Evolutionary conservation across 1,140 invertebrate genomes (phyloP), one percentile per base, ranked within the genome.

Genomic region (Mesaphorura yosii): DNA sequence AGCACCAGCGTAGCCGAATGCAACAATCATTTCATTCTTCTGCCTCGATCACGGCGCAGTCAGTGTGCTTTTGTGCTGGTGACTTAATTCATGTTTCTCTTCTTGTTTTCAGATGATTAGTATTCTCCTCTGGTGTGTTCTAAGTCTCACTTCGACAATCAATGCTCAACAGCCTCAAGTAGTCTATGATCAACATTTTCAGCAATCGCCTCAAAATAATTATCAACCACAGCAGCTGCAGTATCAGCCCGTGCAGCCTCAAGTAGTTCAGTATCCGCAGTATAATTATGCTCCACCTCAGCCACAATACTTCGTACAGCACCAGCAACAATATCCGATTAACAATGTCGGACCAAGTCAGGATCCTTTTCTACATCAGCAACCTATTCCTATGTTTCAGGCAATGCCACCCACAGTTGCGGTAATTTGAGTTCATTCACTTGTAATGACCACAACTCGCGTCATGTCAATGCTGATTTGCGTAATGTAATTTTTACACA

Each of bases 111-210:
- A 48, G 46, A 37, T 37, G 46, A 48, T 48, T 48, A 34, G 26
- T 31, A 48, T 48, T 31, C 46, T 48, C 5, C 28, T 31, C 25
- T 26, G 31, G 10, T 41, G 10, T 41, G 17, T 15, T 20, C 40
- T 41, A 6, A 7, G 40, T 20, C 40, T 15, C 14, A 10, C 19
- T 7, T 46, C 4, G 22, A 12, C 23, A 34, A 34, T 10, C 31
- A 6, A 10, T 31, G 12, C 28, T 37, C 46, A 48, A 31, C 46
- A 29, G 20, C 20, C 46, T 10, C 46, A 48, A 31, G 28, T 48
- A 17, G 46, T 48, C 20, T 48, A 48, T 26, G 29, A 29, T 7
- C 10, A 34, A 34, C 25, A 29, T 34, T 12, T 12, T 22, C 44
- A 46, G 19, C 25, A 14, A 46, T 25, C 28, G 23, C 44, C 44